Conservation (phyloP, 1,140 invertebrate species). For the Drosophila burlai region DNA sequence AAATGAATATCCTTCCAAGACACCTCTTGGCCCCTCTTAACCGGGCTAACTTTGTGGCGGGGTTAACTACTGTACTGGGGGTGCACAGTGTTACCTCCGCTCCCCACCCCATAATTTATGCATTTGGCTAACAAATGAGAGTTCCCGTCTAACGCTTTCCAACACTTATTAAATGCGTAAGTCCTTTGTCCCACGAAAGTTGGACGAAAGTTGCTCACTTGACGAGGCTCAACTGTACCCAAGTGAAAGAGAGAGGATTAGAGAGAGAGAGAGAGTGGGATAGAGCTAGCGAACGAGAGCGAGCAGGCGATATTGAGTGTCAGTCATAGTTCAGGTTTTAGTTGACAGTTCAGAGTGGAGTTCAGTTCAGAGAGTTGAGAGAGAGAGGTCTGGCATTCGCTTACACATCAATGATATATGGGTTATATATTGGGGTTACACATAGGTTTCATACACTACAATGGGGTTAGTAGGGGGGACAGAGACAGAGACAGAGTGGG, state of each 20-base stretch:
- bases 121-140: conserved; percentile 26
- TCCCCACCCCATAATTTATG: conserved; percentile 13
- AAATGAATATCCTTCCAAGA: conserved; percentile 37
- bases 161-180: conserved; percentile 33
- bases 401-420: conserved; percentile 52
- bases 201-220: not conserved
- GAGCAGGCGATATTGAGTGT: conserved; percentile 48
- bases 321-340: conserved; percentile 32
- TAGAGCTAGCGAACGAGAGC: conserved; percentile 31
- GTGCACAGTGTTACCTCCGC: conserved; percentile 26
- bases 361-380: conserved; percentile 21
- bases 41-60: conserved; percentile 1
- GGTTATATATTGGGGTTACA: conserved; percentile 37
- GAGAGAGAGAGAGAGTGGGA: conserved; percentile 33
- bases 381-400: conserved; percentile 49
- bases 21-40: conserved; percentile 14
- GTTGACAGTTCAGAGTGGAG: conserved; percentile 19
- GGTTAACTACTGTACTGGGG: conserved; percentile 3
- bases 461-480: conserved; percentile 17
- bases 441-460: conserved; percentile 49
- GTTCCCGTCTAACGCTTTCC: conserved; percentile 10
- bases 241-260: not conserved
- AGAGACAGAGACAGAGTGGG: conserved; percentile 17
- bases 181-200: conserved; percentile 1
- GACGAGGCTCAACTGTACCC: conserved; percentile 6